Evolutionary conservation across 64 coral and sea anemone species (phyloP), one percentile per base, ranked within the genome.

Genomic region (Stichodactyla helianthus): DNA sequence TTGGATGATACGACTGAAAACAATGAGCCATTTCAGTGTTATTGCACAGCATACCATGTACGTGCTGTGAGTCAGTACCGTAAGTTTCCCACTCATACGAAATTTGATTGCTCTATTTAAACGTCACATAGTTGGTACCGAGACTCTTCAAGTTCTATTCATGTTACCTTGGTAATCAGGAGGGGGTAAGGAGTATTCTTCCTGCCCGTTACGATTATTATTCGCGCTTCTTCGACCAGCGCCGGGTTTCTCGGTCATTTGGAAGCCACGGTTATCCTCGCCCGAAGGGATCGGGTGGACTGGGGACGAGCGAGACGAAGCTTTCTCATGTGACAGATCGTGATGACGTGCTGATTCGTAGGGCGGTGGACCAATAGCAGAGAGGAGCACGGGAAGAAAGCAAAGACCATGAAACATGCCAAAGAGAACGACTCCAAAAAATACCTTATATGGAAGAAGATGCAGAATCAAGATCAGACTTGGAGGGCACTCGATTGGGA

Each of bases 321-420:
- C 5, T 12, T 87, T 81, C 15, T 77, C 7, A 6, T 70, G 13
- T 28, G 88, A 85, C 23, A 50, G 15, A 11, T 89, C 87, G 20
- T 85, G 88, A 22, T 44, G 18, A 26, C 67, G 12, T n/a, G 95
- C 95, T 70, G 92, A 94, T 4, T 93, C 87, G 35, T 98, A 98
- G 0, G 95, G 89, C 0, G 95, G 13, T 17, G 95, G 95, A 1
- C 89, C 92, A 74, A 98, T 93, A 5, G 92, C 80, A 54, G 76
- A 89, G 15, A 98, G 89, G 26, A 98, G 64, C 54, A 98, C 95
- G 65, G 95, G 95, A 67, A 98, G 92, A 55, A 86, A 98, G 68
- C 89, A 90, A 53, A 98, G 71, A 20, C 95, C 95, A 54, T 97
- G 95, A 77, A 93, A 97, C 86, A 97, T 16, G 22, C 95, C 95